These are phyloP conservation scores for Malachius bipustulatus DNA, from an alignment of 2,888 invertebrate genomes.

Conservation along the genomic window DNA sequence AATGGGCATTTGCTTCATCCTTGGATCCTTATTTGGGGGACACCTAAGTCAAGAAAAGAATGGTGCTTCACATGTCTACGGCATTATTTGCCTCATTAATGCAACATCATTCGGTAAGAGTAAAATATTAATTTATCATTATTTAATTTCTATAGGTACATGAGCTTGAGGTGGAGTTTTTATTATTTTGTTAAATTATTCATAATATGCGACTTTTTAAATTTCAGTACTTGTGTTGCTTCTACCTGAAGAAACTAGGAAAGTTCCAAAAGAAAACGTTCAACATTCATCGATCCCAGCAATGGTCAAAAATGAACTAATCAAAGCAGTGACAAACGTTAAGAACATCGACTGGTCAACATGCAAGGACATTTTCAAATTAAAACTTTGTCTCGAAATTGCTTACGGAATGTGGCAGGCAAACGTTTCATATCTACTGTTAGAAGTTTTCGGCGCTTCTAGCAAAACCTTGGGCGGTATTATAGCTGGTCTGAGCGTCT, in stretches of 20 bases:
- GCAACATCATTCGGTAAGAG: neutral
- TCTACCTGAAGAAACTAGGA: neutral
- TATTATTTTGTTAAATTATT: too few species aligned
- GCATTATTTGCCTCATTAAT: neutral
- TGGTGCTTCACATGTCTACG: neutral
- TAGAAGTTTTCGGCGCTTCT: conserved; percentile 4
- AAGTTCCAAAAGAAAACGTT: too few species aligned
- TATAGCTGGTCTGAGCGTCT: conserved; percentile 7
- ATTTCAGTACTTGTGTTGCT: neutral
- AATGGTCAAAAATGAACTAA: conserved; percentile 7
- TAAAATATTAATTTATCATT: neutral
- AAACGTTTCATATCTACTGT: conserved; percentile 3
- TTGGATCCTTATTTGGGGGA: neutral
- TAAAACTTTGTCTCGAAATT: conserved; percentile 10
- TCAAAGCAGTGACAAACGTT: conserved; percentile 6
- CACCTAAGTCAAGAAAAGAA: neutral
- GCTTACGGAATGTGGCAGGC: neutral
- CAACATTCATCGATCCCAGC: neutral
- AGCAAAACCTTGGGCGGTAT: conserved; percentile 7
- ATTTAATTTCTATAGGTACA: neutral
- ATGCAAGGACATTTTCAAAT: conserved; percentile 10
- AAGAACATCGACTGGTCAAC: conserved; percentile 8
- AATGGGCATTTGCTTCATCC: neutral
- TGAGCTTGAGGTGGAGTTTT: too few species aligned
- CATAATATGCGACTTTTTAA: neutral